Percentiles rank a stretch among this genome's conserved stretches.
Conservation (phyloP, 1,140 invertebrate species). For the Drosophila pruinosa region DNA sequence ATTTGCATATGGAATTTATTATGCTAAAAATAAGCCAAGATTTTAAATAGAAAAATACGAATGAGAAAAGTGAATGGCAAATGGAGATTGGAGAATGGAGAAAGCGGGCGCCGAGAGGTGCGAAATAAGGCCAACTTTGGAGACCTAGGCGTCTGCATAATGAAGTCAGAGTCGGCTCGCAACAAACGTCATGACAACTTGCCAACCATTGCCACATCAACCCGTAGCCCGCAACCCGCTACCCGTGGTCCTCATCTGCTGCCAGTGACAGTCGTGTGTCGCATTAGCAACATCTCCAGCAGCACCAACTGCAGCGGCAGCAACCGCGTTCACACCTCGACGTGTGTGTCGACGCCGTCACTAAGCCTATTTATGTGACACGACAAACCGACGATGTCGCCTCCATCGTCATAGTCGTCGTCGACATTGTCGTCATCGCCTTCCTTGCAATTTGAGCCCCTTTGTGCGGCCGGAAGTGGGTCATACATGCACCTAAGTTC, state of each 20-base stretch:
- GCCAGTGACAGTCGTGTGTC: neutral
- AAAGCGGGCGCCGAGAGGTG: neutral
- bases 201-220: too few species aligned
- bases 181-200: constrained; percentile 78
- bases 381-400: constrained; percentile 22
- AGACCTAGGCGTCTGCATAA: constrained; percentile 55
- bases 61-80: neutral
- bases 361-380: constrained; percentile 59
- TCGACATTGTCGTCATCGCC: constrained; percentile 3
- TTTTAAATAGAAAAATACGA: constrained; percentile 43
- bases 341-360: constrained; percentile 25
- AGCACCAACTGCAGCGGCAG: neutral
- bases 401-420: neutral
- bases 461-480: constrained; percentile 72
- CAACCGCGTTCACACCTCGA: constrained; percentile 61
- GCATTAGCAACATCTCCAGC: neutral
- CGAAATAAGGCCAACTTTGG: constrained; percentile 72
- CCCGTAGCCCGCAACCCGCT: too few species aligned
- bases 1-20: constrained; percentile 78
- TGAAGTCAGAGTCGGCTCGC: constrained; percentile 46
- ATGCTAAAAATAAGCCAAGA: constrained; percentile 81
- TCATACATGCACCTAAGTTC: constrained; percentile 60
- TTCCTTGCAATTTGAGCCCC: constrained; percentile 56
- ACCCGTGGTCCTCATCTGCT: neutral
- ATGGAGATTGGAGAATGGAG: neutral